phyloP scores from a whole-genome alignment of 2,888 invertebrate species.

The Drosophila rubida region DNA sequence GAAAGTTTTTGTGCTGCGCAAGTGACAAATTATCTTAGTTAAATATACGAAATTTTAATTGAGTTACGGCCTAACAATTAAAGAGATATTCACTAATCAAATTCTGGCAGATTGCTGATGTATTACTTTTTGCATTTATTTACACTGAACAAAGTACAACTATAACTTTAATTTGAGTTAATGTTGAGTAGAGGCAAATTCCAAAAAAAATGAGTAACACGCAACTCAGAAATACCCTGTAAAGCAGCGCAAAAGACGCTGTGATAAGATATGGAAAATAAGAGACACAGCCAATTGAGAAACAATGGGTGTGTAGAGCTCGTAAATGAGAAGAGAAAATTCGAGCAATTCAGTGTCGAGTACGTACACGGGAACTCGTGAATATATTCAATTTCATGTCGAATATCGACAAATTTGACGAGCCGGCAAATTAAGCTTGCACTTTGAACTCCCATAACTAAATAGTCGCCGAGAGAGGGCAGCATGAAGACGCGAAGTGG shows the following conservation, averaged over 20 bases:
- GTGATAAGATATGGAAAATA: neutral
- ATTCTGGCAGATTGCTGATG: neutral
- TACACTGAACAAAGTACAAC: too few relatives aligned
- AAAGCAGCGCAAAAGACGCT: neutral
- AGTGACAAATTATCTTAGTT: neutral
- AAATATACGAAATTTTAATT: neutral
- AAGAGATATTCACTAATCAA: neutral
- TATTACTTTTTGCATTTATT: neutral
- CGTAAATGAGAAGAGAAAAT: neutral
- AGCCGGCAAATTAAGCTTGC: conserved; percentile 59
- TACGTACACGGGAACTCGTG: conserved; percentile 7
- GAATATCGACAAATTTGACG: conserved; percentile 60
- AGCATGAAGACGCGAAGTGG: conserved; percentile 9
- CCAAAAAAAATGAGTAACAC: too few relatives aligned
- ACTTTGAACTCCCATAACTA: conserved; percentile 64
- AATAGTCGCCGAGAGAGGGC: neutral
- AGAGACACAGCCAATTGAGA: neutral
- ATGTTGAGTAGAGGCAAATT: too few relatives aligned
- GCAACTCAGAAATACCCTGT: conserved; percentile 1
- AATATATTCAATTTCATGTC: conserved; percentile 35
- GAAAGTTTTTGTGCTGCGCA: too few relatives aligned
- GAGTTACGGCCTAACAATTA: neutral
- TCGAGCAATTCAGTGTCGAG: neutral
- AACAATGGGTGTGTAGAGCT: conserved; percentile 3
- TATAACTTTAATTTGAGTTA: too few relatives aligned